These are phyloP conservation scores for Mylabris sibirica DNA, from an alignment of 2,888 invertebrate genomes.

Conservation along the genomic window DNA sequence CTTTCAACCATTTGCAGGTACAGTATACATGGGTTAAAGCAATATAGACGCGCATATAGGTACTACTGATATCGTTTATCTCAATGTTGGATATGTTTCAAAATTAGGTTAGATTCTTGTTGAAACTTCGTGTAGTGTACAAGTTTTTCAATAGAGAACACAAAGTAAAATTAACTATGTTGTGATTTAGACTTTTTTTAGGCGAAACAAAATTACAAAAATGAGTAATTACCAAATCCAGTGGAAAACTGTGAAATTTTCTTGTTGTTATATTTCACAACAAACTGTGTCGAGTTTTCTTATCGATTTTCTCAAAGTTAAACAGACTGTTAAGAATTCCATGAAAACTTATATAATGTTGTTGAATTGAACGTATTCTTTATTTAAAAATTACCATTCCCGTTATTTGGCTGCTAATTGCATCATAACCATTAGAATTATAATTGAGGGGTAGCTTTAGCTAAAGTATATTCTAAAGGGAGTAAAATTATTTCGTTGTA, in stretches of 20 bases:
- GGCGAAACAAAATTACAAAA: not conserved
- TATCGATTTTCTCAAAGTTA: not conserved
- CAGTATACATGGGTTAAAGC: not conserved
- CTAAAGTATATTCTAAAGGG: constrained; percentile 13
- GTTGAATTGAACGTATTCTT: constrained; percentile 7
- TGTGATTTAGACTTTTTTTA: not conserved
- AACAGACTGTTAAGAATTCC: not conserved
- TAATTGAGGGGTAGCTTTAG: constrained; percentile 42
- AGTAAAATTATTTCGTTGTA: constrained; percentile 2
- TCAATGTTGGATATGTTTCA: not conserved
- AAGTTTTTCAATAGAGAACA: not conserved
- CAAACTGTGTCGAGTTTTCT: not conserved
- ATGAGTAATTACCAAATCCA: not conserved
- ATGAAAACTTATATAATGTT: not conserved
- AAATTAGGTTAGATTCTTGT: not conserved
- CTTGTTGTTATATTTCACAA: not conserved
- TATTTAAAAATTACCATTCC: constrained; percentile 53
- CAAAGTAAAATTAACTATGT: not conserved
- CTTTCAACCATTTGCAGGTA: constrained; percentile 7
- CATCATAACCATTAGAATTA: constrained; percentile 55
- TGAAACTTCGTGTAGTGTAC: not conserved
- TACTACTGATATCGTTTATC: not conserved
- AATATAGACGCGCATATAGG: not conserved
- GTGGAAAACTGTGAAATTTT: not conserved
- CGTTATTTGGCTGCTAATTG: constrained; percentile 56